Evolutionary conservation across 2,888 invertebrate species (phyloP), one percentile per base, ranked within the genome.

Genomic region (Xanthia togata): DNA sequence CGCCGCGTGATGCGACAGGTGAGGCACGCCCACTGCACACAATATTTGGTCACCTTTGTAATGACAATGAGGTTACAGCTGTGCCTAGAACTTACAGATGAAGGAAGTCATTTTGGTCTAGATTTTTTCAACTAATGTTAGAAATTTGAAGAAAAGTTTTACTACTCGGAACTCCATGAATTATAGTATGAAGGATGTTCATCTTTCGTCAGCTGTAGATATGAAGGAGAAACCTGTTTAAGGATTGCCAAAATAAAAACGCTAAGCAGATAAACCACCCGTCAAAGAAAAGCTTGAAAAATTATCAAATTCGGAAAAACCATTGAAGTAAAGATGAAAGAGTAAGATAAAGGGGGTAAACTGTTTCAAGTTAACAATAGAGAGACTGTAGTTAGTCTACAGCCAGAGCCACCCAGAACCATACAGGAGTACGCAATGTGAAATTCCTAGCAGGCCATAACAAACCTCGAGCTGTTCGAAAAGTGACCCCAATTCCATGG

Each of bases 1-100:
- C 41, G 76, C 86, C 90, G 91, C 94, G 93, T 93, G 95, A 93
- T 91, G 84, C 83, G 89, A 89, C 92, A 93, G 92, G 93, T 92
- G 90, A 89, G 89, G 83, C 89, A 88, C 90, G 90, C 90, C 91
- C 85, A 91, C 87, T 86, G 81, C 78, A 76, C 74, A 85, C 77
- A 84, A 84, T 83, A 84, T 88, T 87, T 83, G 84, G 83, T 76
- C 82, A 88, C 77, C 69, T 79, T 80, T 76, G 67, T 75, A 83
- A 80, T 80, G 70, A 81, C 73, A 83, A 80, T 80, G 70, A 81
- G 75, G 75, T 76, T 81, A 82, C 79, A 83, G 68, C 63, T 84
- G 70, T 67, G 53, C 55, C 72, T 79, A 78, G 68, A 75, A 59
- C 59, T 57, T 69, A 11, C 65, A 59, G 31, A 69, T 35, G 8